These are phyloP conservation scores for Meteorus sp. DNA, from an alignment of 1,140 invertebrate genomes.

Conservation along the genomic window DNA sequence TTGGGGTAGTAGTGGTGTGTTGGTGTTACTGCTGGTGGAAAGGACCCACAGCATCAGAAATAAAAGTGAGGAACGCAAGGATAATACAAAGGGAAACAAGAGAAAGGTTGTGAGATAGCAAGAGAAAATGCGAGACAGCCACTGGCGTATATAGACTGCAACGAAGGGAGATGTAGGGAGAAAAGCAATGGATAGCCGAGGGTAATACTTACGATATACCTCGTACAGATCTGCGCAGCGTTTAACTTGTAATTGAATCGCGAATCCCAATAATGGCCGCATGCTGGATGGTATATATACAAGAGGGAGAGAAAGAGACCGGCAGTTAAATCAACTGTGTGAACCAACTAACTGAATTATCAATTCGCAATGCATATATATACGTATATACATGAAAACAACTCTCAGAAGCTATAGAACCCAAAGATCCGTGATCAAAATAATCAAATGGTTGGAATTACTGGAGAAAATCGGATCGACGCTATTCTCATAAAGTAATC, in stretches of 20 bases:
- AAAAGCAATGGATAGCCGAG: conserved; percentile 32
- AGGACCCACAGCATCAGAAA: no score
- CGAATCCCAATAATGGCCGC: conserved; percentile 41
- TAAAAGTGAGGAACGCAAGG: no score
- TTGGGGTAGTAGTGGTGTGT: no score
- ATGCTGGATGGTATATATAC: conserved; percentile 29
- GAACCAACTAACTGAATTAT: conserved; percentile 46
- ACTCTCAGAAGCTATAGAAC: neutral
- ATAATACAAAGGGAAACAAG: no score
- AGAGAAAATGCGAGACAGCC: conserved; percentile 10
- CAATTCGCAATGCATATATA: conserved; percentile 31
- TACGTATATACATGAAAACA: neutral
- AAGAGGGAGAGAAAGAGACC: no score
- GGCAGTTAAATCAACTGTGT: conserved; percentile 48
- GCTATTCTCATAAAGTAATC: neutral
- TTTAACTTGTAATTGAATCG: conserved; percentile 55
- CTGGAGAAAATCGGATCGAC: conserved; percentile 7
- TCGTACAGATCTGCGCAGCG: conserved; percentile 43
- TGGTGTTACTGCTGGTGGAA: no score
- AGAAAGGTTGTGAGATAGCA: conserved; percentile 6
- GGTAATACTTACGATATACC: conserved; percentile 41
- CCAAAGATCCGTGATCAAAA: conserved; percentile 35
- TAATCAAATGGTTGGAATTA: conserved; percentile 27
- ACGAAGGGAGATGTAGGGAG: conserved; percentile 18
- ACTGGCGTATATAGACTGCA: no score